Evolutionary conservation across 2,888 invertebrate genomes (phyloP).

Genomic region (Dysmachus trigonus): DNA sequence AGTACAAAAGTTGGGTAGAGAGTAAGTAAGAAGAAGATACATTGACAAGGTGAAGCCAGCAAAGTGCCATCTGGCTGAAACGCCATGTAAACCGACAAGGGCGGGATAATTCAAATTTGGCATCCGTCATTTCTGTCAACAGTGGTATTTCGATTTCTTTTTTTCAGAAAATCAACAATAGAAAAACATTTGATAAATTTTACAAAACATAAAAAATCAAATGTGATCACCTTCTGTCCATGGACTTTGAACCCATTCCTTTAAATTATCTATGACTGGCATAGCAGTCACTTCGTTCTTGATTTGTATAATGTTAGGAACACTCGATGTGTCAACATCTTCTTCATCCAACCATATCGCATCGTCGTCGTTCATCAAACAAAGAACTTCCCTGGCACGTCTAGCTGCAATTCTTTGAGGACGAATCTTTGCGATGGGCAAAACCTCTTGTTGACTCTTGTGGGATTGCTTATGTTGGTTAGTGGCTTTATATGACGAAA

Average conservation of each 20-base stretch:
- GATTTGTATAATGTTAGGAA: not conserved
- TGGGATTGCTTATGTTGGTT: not conserved
- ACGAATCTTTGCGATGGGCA: constrained; percentile 26
- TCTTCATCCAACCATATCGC: not conserved
- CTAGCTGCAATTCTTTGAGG: constrained; percentile 37
- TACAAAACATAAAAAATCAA: not conserved
- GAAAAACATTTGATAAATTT: no score
- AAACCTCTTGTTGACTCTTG: not conserved
- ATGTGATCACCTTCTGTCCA: not conserved
- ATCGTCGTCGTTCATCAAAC: not conserved
- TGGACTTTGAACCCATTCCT: not conserved
- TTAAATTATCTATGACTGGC: not conserved
- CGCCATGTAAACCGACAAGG: no score
- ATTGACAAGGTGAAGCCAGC: no score
- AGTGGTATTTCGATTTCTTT: no score
- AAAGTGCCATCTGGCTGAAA: no score
- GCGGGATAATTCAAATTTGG: no score
- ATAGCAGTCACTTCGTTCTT: not conserved
- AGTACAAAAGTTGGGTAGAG: no score
- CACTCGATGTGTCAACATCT: not conserved
- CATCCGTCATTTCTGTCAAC: no score
- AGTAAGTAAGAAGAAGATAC: no score
- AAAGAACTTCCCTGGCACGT: constrained; percentile 21
- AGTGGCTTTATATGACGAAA: no score
- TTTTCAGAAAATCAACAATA: no score